Evolutionary conservation across 2,888 invertebrate genomes (phyloP), one percentile per base, ranked within the genome.

Genomic region (Ferdinandea cuprea): DNA sequence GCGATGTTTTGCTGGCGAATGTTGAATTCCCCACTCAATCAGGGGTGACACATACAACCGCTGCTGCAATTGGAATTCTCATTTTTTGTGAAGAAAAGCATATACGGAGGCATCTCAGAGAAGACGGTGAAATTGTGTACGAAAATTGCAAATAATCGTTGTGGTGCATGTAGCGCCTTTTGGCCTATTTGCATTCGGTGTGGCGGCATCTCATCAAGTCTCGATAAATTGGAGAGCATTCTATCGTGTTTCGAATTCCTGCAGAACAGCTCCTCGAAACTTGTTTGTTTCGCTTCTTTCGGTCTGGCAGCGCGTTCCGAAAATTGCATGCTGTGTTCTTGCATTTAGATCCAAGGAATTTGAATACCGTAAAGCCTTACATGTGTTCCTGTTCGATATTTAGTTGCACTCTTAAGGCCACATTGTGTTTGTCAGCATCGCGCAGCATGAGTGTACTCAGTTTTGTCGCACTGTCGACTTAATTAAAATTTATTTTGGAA

Each of bases 141-240:
- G 46, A 11, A 71, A 71, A 25, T 52, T 42, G 40, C 59, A 30
- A 61, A 63, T 63, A 72, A 72, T 35, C 63, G 76, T 48, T 25
- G 28, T 11, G 54, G 13, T 63, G 17, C 76, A 65, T 76, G 59
- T 66, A 77, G 77, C 81, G 81, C 77, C 83, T 66, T 42, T 83
- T 72, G 61, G 66, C 84, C 79, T 79, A 84, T 84, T 84, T 83
- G 73, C 69, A 85, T 85, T 81, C 85, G 17, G 85, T 85, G 85
- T 85, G 85, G 85, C 81, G 73, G 85, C 77, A 81, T 76, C 81
- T 58, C 85, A 77, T 85, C 85, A 85, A 83, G 81, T 69, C 85
- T 77, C 85, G 85, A 85, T 85, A 85, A 85, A 85, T 85, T 85
- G 81, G 81, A 77, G 81, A 77, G 65, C 81, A 83, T 85, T 85